phyloP scores from a whole-genome alignment of 2,113 vertebrate genomes.

The Dasyurus viverrinus region DNA sequence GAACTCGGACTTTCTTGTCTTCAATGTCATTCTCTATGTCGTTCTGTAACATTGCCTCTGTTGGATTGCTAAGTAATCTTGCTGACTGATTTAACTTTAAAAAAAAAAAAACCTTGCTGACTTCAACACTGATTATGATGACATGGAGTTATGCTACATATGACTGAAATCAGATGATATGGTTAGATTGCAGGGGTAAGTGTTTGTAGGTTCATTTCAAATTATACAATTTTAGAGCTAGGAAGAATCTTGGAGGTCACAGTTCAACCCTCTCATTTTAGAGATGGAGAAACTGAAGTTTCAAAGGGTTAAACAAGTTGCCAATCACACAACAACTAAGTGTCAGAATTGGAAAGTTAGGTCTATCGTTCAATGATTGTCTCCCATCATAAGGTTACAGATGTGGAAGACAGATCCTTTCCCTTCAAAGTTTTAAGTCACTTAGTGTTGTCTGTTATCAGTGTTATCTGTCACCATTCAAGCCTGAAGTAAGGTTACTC shows the following conservation, averaged over 20 bases:
- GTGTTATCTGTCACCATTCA: neutral
- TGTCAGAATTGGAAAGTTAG: neutral
- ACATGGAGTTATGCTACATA: neutral
- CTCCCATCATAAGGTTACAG: neutral
- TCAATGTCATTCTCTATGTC: neutral
- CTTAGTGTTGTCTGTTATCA: constrained; percentile 22
- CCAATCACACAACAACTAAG: neutral
- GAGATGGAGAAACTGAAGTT: neutral
- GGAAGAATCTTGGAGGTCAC: constrained; percentile 17
- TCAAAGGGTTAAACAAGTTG: neutral
- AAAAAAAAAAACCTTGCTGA: constrained; percentile 25
- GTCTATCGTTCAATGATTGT: neutral
- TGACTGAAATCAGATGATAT: constrained; percentile 40
- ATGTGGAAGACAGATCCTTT: neutral
- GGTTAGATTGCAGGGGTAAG: neutral
- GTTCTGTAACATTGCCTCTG: neutral
- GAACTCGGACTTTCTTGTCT: neutral
- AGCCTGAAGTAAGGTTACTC: constrained; percentile 9
- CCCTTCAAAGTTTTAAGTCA: neutral
- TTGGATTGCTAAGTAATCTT: constrained; percentile 16
- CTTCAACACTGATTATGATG: constrained; percentile 17
- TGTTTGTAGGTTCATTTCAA: neutral
- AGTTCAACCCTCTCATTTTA: constrained; percentile 20
- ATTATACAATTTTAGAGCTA: constrained; percentile 16
- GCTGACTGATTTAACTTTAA: constrained; percentile 20